Evolutionary conservation across 1,140 invertebrate species (phyloP), one percentile per base, ranked within the genome.

Genomic region (Drosophila kurseongensis): DNA sequence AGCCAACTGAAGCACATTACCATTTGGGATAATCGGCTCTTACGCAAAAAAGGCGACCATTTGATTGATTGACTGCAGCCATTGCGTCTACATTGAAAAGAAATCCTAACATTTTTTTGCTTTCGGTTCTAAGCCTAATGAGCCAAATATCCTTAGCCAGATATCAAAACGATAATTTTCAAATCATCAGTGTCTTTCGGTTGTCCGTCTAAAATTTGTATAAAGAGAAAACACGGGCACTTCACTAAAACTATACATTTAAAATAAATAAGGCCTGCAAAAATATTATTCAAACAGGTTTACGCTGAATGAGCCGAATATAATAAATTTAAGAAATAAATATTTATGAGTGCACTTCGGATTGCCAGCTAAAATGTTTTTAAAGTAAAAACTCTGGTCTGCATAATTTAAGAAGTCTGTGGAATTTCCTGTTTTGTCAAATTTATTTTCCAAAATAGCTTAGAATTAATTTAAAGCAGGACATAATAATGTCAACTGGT

Each of bases 341-440:
- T 32, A 7, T 32, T 32, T 32, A 7, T 32, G 29, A 32, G 0
- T 32, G 6, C 2, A 32, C 8, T 8, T 32, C 0, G 18, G 5
- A 7, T 18, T 6, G 13, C 1, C 44, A 47, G 5, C 16, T 29
- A 4, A 29, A 13, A 16, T 44, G 4, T 44, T 44, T 10, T 1
- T 44, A 5, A 16, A 18, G 2, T 1, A 8, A 13, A 27, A 48
- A 48, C 36, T 32, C n/a, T n/a, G n/a, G n/a, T n/a, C n/a, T 63
- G 27, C 45, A 65, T 42, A 65, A 65, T 51, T 50, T 51, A 52
- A 44, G 16, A n/a, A 47, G 32, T 14, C 45, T 48, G 35, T 10
- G 14, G 13, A 16, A 29, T 35, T 38, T 60, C 44, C 65, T 42
- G 36, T 35, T 51, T 18, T 29, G 35, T 29, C 27, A 35, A 32